Evolutionary conservation across 2,113 vertebrate species (phyloP).

Genomic region (Hemibagrus wyckioides): DNA sequence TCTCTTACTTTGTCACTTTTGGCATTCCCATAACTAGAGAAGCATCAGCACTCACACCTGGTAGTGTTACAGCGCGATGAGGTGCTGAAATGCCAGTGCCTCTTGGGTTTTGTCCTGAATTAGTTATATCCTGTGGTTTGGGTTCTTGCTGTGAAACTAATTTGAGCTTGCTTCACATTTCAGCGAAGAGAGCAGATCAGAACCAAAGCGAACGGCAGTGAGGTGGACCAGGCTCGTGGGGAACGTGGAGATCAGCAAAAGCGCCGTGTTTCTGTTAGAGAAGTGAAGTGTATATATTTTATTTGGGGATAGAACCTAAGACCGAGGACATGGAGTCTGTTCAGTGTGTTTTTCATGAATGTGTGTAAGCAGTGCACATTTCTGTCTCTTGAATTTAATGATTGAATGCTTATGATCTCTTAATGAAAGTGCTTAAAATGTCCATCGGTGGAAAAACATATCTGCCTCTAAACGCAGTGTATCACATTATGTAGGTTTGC

Average conservation of each 20-base stretch:
- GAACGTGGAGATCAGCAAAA: background rate
- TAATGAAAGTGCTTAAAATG: background rate
- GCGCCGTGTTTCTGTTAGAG: background rate
- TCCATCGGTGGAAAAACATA: background rate
- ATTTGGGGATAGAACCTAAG: background rate
- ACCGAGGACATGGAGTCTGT: background rate
- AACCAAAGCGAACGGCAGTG: background rate
- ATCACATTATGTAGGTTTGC: background rate
- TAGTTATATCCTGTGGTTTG: constrained; percentile 19
- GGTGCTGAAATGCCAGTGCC: constrained; percentile 6
- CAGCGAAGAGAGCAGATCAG: background rate
- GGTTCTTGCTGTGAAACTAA: constrained; percentile 18
- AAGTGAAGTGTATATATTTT: background rate
- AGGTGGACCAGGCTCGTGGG: background rate
- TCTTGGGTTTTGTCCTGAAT: constrained; percentile 26
- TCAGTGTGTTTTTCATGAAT: background rate
- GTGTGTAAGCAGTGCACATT: background rate
- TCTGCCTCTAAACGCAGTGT: background rate
- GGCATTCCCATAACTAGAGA: background rate
- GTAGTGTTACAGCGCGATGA: constrained; percentile 7
- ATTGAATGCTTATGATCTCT: too few relatives aligned
- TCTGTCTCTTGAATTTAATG: too few relatives aligned
- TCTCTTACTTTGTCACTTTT: background rate
- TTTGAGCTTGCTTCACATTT: constrained; percentile 8
- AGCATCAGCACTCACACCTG: background rate